Conservation (phyloP, 2,888 invertebrate species). For the Byasa hedistus region DNA sequence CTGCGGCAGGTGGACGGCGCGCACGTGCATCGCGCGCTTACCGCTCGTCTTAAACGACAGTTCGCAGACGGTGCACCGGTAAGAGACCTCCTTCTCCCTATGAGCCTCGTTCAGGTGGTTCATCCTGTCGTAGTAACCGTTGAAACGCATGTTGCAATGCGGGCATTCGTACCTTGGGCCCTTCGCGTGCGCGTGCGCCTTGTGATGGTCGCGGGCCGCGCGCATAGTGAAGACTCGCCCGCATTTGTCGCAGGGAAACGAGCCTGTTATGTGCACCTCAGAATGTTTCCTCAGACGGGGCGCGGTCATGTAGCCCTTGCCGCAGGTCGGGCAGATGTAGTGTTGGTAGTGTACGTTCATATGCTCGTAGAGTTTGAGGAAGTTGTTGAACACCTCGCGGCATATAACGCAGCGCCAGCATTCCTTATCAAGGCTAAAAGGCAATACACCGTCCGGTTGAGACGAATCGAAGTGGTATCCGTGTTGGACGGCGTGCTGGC, state of each 20-base stretch:
- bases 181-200: conserved; percentile 61
- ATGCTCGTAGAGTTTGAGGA: conserved; percentile 69
- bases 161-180: conserved; percentile 68
- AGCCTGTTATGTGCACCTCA: conserved; percentile 64
- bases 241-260: conserved; percentile 66
- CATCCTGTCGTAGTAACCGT: conserved; percentile 66
- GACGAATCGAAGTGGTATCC: conserved; percentile 53
- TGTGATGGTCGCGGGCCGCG: conserved; percentile 65
- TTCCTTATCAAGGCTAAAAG: conserved; percentile 63
- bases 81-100: conserved; percentile 58
- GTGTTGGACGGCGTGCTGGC: conserved; percentile 58
- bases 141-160: conserved; percentile 63
- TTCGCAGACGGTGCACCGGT: conserved; percentile 62
- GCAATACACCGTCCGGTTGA: conserved; percentile 66
- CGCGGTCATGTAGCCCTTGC: conserved; percentile 71
- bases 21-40: conserved; percentile 59
- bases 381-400: conserved; percentile 61
- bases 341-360: conserved; percentile 73
- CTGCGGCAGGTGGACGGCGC: conserved; percentile 59
- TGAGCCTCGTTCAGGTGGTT: conserved; percentile 65
- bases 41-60: conserved; percentile 66
- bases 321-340: conserved; percentile 69
- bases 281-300: conserved; percentile 67
- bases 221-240: conserved; percentile 60
- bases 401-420: conserved; percentile 67